phyloP scores from a whole-genome alignment of 2,113 vertebrate species.

The Alligator sinensis region DNA sequence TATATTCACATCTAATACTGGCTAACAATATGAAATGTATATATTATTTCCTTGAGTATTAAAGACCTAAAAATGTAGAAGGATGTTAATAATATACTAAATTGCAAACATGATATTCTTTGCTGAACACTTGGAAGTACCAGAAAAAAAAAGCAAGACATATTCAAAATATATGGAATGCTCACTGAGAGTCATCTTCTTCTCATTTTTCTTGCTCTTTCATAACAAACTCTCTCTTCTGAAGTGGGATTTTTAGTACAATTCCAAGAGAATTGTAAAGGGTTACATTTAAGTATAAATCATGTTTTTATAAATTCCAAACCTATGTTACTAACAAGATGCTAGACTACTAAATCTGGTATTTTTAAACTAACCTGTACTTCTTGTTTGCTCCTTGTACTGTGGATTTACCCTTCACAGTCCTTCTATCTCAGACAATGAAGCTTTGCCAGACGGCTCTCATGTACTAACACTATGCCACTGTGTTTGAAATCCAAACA shows the following conservation, averaged over 20 bases:
- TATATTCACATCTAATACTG: conserved; percentile 60
- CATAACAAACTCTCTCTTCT: conserved; percentile 22
- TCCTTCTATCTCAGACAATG: not conserved
- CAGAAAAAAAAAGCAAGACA: conserved; percentile 1
- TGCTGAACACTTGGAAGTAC: not conserved
- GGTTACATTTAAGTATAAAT: not conserved
- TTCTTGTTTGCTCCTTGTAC: not conserved
- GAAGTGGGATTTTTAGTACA: conserved; percentile 16
- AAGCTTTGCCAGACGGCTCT: not conserved
- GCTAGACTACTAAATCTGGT: conserved; percentile 15
- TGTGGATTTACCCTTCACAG: not conserved
- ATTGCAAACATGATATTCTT: conserved; percentile 39
- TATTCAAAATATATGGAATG: conserved; percentile 19
- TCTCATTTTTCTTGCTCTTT: conserved; percentile 18
- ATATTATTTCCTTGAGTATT: conserved; percentile 54
- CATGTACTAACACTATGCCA: not conserved
- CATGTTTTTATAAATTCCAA: not conserved
- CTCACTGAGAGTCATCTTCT: conserved; percentile 4
- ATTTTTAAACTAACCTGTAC: not conserved
- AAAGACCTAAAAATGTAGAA: conserved; percentile 41
- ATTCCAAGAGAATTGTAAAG: not conserved
- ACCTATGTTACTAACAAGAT: not conserved
- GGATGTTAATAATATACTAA: conserved; percentile 40
- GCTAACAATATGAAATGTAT: conserved; percentile 40
- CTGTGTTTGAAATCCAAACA: not conserved